Percentiles rank a stretch among this genome's conserved stretches.
Conservation (phyloP, 2,113 vertebrate species). For the Pseudonaja textilis region DNA sequence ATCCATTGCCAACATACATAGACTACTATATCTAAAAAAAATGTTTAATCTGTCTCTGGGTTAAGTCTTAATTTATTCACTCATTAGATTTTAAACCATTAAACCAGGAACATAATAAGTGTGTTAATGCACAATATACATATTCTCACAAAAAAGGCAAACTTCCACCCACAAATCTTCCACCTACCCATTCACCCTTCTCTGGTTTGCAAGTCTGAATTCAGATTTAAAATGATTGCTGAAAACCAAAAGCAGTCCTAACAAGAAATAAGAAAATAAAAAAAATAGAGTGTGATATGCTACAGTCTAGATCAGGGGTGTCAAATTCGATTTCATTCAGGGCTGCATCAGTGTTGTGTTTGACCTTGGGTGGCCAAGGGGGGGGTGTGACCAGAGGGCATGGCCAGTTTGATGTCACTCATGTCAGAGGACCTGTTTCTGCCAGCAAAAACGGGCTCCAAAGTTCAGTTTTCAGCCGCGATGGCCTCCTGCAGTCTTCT, state of each 20-base stretch:
- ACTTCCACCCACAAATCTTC: neutral
- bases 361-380: too few relatives aligned
- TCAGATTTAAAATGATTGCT: neutral
- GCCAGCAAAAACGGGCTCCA: too few relatives aligned
- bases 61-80: neutral
- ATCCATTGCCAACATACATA: neutral
- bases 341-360: too few relatives aligned
- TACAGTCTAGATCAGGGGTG: neutral
- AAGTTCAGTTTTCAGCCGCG: too few relatives aligned
- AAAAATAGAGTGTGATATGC: neutral
- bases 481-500: too few relatives aligned
- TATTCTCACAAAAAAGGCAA: neutral
- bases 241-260: neutral
- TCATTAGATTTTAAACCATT: neutral
- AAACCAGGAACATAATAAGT: neutral
- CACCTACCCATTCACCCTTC: neutral
- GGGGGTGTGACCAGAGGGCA: too few relatives aligned
- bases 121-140: neutral
- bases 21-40: neutral
- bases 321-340: too few relatives aligned
- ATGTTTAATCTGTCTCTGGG: neutral
- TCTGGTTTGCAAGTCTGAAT: neutral
- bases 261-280: neutral
- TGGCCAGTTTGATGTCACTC: too few relatives aligned
- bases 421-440: too few relatives aligned